A percentile compares a stretch with the other conserved stretches of the same genome.
Evolutionary conservation across 2,797 vertebrate genomes (phyloP).

Genomic region (Enteromius viviparus): DNA sequence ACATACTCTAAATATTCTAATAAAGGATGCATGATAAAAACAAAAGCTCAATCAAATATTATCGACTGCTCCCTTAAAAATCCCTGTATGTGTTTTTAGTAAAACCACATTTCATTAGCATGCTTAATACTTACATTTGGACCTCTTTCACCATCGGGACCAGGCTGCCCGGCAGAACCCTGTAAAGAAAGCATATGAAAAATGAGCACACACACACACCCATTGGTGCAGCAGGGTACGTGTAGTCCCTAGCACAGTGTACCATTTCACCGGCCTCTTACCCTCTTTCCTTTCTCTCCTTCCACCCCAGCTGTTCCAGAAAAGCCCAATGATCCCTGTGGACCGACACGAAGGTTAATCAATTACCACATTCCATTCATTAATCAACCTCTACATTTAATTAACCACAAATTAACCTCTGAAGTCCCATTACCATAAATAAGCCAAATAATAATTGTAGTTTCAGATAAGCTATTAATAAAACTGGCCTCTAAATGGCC

Average conservation of each 20-base stretch:
- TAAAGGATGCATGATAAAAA: conserved; percentile 22
- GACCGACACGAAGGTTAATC: conserved; percentile 73
- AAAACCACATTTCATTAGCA: conserved; percentile 40
- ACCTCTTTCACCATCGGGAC: conserved; percentile 84
- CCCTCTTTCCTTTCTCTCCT: conserved; percentile 93
- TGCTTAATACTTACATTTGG: conserved; percentile 79
- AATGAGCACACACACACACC: conserved; percentile 31
- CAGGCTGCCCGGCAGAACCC: conserved; percentile 87
- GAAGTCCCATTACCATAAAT: conserved; percentile 75
- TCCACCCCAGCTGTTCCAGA: conserved; percentile 76
- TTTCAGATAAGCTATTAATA: conserved; percentile 78
- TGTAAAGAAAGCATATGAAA: conserved; percentile 64
- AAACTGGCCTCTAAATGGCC: conserved; percentile 70
- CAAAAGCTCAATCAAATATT: background rate
- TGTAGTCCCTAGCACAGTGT: background rate
- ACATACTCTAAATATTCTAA: background rate
- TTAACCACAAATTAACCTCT: conserved; percentile 79
- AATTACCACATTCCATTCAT: conserved; percentile 70
- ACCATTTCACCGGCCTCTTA: conserved; percentile 60
- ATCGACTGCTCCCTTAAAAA: conserved; percentile 19
- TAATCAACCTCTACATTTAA: conserved; percentile 71
- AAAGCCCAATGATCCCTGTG: conserved; percentile 88
- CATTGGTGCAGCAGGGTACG: conserved; percentile 3
- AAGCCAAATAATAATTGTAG: conserved; percentile 74
- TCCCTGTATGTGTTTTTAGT: conserved; percentile 3